Evolutionary conservation across 2,797 vertebrate species (phyloP).

Genomic region (Staurois parvus): DNA sequence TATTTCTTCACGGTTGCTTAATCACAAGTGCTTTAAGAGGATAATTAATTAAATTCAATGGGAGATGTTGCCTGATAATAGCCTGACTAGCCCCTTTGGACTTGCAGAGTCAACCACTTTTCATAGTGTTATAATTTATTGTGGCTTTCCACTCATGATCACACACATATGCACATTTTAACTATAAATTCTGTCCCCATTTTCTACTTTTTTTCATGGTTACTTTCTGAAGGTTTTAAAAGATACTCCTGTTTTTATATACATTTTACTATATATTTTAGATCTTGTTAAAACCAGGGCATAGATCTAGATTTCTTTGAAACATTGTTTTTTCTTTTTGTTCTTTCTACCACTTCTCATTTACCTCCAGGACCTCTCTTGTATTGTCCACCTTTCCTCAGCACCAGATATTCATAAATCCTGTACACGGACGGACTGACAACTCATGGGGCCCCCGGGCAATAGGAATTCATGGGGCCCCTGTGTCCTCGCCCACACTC

Average conservation of each 20-base stretch:
- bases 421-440: no score
- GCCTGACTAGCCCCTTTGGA: slow-evolving; percentile 30
- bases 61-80: slow-evolving; percentile 47
- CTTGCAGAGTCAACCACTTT: slow-evolving; percentile 28
- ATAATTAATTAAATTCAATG: slow-evolving; percentile 42
- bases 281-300: no score
- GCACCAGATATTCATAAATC: no score
- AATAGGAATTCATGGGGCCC: no score
- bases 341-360: no score
- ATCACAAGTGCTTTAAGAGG: slow-evolving; percentile 39
- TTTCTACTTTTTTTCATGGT: background rate
- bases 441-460: no score
- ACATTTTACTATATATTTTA: background rate
- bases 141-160: slow-evolving; percentile 7
- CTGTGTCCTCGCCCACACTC: no score
- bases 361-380: no score
- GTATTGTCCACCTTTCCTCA: no score
- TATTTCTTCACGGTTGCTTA: slow-evolving; percentile 44
- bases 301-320: no score
- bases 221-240: background rate
- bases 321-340: no score
- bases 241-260: background rate
- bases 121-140: slow-evolving; percentile 2
- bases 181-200: background rate
- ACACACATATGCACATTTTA: background rate